phyloP scores from a whole-genome alignment of 2,113 vertebrate genomes.

The Eira barbara region DNA sequence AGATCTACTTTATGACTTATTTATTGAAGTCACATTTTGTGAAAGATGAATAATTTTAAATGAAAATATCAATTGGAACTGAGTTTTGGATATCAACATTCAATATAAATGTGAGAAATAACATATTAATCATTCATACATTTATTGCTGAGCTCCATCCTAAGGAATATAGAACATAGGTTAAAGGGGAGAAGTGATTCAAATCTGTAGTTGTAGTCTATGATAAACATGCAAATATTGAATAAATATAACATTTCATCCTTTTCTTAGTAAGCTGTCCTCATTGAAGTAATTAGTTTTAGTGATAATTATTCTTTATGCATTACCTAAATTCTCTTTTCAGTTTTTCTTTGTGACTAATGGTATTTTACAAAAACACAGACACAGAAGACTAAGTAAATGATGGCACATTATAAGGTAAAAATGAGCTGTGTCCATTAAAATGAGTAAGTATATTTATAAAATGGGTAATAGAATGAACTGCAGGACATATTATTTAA shows the following conservation, averaged over 20 bases:
- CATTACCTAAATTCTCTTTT: not conserved
- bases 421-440: not conserved
- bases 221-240: not conserved
- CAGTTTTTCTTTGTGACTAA: not conserved
- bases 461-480: not conserved
- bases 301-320: not conserved
- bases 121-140: slow-evolving; percentile 27
- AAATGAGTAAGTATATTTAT: not conserved
- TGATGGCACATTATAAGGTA: not conserved
- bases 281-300: not conserved
- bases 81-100: not conserved
- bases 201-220: not conserved
- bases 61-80: slow-evolving; percentile 20
- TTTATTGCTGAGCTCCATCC: not conserved
- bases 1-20: slow-evolving; percentile 3
- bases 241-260: not conserved
- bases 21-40: slow-evolving; percentile 43
- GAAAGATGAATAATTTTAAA: slow-evolving; percentile 44
- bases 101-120: slow-evolving; percentile 25
- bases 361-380: not conserved
- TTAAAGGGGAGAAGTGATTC: slow-evolving; percentile 31
- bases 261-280: not conserved
- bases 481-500: not conserved
- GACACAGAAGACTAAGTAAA: not conserved
- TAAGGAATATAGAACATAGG: not conserved